phyloP scores from a whole-genome alignment of 2,888 invertebrate species.

The Steinernema scapterisci region DNA sequence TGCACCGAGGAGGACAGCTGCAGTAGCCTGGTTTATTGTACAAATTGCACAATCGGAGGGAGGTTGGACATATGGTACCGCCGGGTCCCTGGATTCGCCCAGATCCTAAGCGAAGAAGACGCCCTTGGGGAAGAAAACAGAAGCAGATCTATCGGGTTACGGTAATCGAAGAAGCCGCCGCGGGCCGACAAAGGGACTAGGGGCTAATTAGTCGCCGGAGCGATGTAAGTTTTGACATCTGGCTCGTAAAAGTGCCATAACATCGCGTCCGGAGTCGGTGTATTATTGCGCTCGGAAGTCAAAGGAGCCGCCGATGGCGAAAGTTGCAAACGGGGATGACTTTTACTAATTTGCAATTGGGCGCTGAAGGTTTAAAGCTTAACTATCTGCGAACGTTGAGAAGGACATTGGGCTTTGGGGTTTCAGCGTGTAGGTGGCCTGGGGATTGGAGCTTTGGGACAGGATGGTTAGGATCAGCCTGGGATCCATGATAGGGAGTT shows the following conservation, averaged over 20 bases:
- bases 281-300: not conserved
- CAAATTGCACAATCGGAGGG: constrained; percentile 17
- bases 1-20: constrained; percentile 13
- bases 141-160: not conserved
- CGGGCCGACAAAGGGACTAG: constrained; percentile 18
- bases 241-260: constrained; percentile 32
- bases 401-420: not conserved
- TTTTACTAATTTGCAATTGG: not conserved
- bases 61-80: constrained; percentile 5
- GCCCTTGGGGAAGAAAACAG: no score
- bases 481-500: no score
- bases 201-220: constrained; percentile 8
- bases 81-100: not conserved
- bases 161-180: not conserved
- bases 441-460: not conserved
- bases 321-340: constrained; percentile 29
- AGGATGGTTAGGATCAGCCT: not conserved
- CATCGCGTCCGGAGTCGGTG: not conserved
- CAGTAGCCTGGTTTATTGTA: constrained; percentile 12
- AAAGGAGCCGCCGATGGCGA: constrained; percentile 3
- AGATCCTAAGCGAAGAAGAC: no score
- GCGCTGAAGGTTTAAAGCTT: not conserved
- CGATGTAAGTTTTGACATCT: constrained; percentile 29
- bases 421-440: not conserved
- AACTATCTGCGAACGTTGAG: constrained; percentile 1